phyloP scores from a whole-genome alignment of 2,888 invertebrate genomes.

The Pristionchus maxplancki region DNA sequence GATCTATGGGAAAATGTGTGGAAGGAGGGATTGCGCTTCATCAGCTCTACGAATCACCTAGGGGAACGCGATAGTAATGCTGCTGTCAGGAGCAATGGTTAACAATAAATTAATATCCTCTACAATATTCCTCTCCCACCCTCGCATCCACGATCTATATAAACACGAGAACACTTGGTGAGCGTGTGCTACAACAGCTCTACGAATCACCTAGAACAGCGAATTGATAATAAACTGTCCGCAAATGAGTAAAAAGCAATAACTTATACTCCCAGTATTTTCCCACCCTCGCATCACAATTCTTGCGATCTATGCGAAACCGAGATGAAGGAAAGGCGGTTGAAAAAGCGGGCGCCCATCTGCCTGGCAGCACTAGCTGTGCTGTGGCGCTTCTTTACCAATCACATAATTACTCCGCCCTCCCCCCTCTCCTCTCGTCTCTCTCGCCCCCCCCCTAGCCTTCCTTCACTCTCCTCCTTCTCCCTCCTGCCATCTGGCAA shows the following conservation, averaged over 20 bases:
- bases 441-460: not conserved
- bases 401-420: slow-evolving; percentile 21
- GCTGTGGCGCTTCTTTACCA: not conserved
- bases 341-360: not conserved
- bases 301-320: not conserved
- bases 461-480: not conserved
- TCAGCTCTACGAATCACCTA: not conserved
- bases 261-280: no score
- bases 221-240: no score
- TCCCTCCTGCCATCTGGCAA: slow-evolving; percentile 14
- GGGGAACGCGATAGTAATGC: not conserved
- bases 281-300: not conserved
- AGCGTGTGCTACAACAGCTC: no score
- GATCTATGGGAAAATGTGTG: no score
- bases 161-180: no score
- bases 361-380: not conserved
- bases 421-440: not conserved
- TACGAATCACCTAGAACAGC: no score
- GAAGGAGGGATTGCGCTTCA: not conserved
- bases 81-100: not conserved
- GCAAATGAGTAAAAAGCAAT: no score
- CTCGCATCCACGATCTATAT: no score
- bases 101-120: no score
- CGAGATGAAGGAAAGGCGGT: not conserved
- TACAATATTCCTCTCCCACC: no score